phyloP scores from a whole-genome alignment of 2,888 invertebrate genomes.

The Chaetogeoica ovagalla region DNA sequence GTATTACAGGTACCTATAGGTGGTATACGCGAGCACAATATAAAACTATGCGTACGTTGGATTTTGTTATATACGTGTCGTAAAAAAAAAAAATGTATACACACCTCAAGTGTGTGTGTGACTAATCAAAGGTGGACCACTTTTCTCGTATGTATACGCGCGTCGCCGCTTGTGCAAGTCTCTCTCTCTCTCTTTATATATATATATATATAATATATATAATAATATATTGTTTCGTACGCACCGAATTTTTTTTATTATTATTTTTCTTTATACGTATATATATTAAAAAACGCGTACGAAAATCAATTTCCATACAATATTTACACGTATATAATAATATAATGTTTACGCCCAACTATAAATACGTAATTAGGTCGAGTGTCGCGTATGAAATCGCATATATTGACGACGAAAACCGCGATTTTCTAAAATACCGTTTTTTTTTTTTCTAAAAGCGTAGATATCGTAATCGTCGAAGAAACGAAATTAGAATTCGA shows the following conservation, averaged over 20 bases:
- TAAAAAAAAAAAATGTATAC: slow-evolving; percentile 5
- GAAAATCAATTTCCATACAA: slow-evolving; percentile 23
- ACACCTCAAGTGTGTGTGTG: background rate
- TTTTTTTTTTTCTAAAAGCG: too few species aligned
- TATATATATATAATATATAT: too few species aligned
- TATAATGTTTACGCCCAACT: slow-evolving; percentile 13
- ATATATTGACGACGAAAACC: slow-evolving; percentile 20
- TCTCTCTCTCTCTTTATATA: too few species aligned
- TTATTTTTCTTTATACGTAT: too few species aligned
- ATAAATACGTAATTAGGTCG: slow-evolving; percentile 19
- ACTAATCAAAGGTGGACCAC: slow-evolving; percentile 46
- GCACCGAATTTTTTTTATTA: slow-evolving; percentile 23
- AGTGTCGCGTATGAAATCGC: background rate
- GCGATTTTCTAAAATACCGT: background rate
- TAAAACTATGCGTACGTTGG: slow-evolving; percentile 1
- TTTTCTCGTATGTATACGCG: slow-evolving; percentile 23
- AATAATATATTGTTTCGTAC: background rate
- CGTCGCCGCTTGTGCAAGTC: slow-evolving; percentile 32
- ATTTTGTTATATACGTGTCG: slow-evolving; percentile 9
- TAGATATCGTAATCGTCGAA: too few species aligned
- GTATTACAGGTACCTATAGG: background rate
- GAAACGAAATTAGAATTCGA: too few species aligned
- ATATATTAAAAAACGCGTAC: background rate
- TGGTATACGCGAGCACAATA: slow-evolving; percentile 7
- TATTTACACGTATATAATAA: background rate